Base-by-base conservation (phyloP, 2,113 vertebrate species). In the Saccopteryx bilineata region DNA sequence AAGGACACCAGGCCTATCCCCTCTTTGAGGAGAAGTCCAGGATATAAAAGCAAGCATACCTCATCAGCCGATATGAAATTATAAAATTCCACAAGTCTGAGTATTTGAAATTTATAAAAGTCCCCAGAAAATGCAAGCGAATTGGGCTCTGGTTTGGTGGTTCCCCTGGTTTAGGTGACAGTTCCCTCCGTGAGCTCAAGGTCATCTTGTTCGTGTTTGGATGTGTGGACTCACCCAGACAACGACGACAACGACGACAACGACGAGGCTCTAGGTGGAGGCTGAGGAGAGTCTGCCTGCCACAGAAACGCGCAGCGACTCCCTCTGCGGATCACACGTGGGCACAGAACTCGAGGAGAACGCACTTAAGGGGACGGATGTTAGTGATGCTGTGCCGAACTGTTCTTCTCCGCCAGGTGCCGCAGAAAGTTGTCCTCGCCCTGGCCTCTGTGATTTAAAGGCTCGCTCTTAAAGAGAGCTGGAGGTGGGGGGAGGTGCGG, bases 391-490 rank as follows among this genome's bases (percentile, higher is more conserved):
- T 98, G 99, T 5, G 99, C 97, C 0, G 99, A 98, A 10, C 98
- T 98, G 97, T 96, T 99, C 96, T 99, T 99, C 82, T 99, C 99
- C 13, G 99, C 98, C 98, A 99, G 98, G 98, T 99, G 99, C 92
- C 99, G 99, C 98, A 99, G 98, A 87, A 99, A 99, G 97, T 91
- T 98, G 98, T 99, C 99, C 97, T 99, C 99, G 5, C 97, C 97
- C 46, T 99, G 99, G 95, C 99, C 99, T 81, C 99, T 98, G 97
- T 99, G 99, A 96, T 99, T 99, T 91, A 99, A 98, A 60, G 99
- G 99, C 99, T 99, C 99, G 15, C 99, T 99, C 98, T 99, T 99
- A 92, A 99, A 99, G 88, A 99, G 99, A 60, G 99, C 99, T 0
- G 99, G 99, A 4, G 99, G 99, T 5, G 99, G 99, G 12, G 99